Evolutionary conservation across 2,888 invertebrate species (phyloP).

Genomic region (Ennomos fuscantarius): DNA sequence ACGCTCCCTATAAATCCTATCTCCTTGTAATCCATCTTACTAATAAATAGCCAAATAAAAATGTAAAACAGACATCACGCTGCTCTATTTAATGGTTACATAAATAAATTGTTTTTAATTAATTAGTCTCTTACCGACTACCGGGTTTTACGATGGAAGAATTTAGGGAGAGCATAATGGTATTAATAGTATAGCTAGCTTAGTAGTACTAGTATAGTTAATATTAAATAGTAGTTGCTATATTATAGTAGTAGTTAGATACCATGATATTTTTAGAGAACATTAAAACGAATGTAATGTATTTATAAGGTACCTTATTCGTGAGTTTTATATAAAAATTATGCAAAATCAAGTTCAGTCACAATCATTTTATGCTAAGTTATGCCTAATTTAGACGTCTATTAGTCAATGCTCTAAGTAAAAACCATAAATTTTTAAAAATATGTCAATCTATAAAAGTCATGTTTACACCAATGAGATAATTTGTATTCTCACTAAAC

Average conservation of each 20-base stretch:
- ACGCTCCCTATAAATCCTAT: slow-evolving; percentile 8
- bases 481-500: no score
- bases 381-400: slow-evolving; percentile 22
- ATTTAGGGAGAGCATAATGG: no score
- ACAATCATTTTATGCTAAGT: slow-evolving; percentile 25
- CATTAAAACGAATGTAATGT: slow-evolving; percentile 11
- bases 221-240: not conserved
- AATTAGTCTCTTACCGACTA: slow-evolving; percentile 14
- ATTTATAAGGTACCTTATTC: slow-evolving; percentile 5
- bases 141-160: slow-evolving; percentile 10
- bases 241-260: slow-evolving; percentile 1
- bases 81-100: slow-evolving; percentile 22
- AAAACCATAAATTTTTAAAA: no score
- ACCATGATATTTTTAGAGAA: no score
- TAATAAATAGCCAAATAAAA: slow-evolving; percentile 15
- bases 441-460: no score
- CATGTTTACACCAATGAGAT: no score
- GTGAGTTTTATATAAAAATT: slow-evolving; percentile 18
- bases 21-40: slow-evolving; percentile 14
- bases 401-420: no score
- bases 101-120: slow-evolving; percentile 22
- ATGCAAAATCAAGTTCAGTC: slow-evolving; percentile 4
- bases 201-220: not conserved
- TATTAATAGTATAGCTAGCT: no score
- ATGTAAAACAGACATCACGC: slow-evolving; percentile 12